phyloP scores from a whole-genome alignment of 1,140 invertebrate species.

The Metopolophium dirhodum region DNA sequence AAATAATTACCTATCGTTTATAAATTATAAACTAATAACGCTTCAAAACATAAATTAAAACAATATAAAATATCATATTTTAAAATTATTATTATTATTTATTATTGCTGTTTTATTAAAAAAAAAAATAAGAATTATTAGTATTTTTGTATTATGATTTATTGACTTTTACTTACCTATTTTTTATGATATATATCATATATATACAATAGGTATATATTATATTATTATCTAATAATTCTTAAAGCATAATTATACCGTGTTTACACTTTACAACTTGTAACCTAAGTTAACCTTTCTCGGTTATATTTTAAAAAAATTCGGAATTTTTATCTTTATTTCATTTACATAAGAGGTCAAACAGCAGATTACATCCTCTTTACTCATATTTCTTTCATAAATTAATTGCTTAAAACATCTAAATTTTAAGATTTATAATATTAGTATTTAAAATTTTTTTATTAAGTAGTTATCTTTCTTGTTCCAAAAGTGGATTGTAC shows the following conservation, averaged over 20 bases:
- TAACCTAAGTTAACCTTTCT: constrained; percentile 6
- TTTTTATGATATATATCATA: background rate
- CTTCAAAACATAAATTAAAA: background rate
- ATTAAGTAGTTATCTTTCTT: background rate
- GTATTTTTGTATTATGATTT: constrained; percentile 5
- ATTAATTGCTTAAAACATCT: background rate
- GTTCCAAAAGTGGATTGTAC: background rate
- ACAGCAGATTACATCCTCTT: background rate
- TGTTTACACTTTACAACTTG: constrained; percentile 2
- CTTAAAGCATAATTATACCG: background rate
- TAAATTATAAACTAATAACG: background rate
- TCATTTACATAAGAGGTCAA: constrained; percentile 5
- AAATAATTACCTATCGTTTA: background rate
- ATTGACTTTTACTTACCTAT: background rate
- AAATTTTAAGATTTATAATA: background rate
- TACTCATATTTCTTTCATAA: background rate
- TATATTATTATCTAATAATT: background rate
- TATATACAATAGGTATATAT: background rate
- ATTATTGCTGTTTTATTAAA: background rate
- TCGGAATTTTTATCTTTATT: background rate
- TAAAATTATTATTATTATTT: background rate
- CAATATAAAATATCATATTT: background rate
- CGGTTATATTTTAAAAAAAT: background rate
- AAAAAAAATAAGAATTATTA: background rate
- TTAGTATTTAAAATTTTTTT: background rate